Conservation (phyloP, 2,888 invertebrate genomes). For the Muschampia plurimacula region DNA sequence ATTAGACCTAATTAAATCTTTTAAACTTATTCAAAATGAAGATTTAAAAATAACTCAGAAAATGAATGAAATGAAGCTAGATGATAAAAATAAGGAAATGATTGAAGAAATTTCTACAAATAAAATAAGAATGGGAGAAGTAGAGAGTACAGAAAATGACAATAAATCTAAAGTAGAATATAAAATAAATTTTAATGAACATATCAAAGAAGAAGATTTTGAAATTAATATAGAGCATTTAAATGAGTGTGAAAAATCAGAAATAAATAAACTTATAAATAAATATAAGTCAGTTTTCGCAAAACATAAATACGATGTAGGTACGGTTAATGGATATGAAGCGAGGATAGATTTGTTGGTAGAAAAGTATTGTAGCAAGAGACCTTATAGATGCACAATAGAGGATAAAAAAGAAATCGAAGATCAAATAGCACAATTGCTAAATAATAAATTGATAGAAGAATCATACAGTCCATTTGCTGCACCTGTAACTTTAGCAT, state of each 20-base stretch:
- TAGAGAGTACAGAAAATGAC: background rate
- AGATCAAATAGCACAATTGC: slow-evolving; percentile 43
- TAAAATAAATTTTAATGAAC: slow-evolving; percentile 36
- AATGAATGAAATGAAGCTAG: background rate
- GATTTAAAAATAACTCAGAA: slow-evolving; percentile 40
- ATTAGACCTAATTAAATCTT: slow-evolving; percentile 44
- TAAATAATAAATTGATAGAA: slow-evolving; percentile 46
- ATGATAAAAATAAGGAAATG: background rate
- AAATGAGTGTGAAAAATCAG: slow-evolving; percentile 16
- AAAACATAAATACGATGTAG: slow-evolving; percentile 44
- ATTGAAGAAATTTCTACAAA: background rate
- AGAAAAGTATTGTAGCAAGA: slow-evolving; percentile 46
- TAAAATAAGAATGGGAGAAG: background rate
- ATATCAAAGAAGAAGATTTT: slow-evolving; percentile 3
- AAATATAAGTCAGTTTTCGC: slow-evolving; percentile 38
- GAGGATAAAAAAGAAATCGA: slow-evolving; percentile 48
- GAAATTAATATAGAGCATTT: slow-evolving; percentile 18
- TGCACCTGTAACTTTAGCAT: slow-evolving; percentile 43
- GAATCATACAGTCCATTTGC: slow-evolving; percentile 50
- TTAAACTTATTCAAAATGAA: slow-evolving; percentile 41
- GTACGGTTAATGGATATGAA: slow-evolving; percentile 42
- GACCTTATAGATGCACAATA: slow-evolving; percentile 45
- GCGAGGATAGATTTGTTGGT: slow-evolving; percentile 44
- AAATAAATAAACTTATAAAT: slow-evolving; percentile 19
- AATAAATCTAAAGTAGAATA: background rate